phyloP scores from a whole-genome alignment of 2,888 invertebrate species.

The Melikaiella ostensackeni region DNA sequence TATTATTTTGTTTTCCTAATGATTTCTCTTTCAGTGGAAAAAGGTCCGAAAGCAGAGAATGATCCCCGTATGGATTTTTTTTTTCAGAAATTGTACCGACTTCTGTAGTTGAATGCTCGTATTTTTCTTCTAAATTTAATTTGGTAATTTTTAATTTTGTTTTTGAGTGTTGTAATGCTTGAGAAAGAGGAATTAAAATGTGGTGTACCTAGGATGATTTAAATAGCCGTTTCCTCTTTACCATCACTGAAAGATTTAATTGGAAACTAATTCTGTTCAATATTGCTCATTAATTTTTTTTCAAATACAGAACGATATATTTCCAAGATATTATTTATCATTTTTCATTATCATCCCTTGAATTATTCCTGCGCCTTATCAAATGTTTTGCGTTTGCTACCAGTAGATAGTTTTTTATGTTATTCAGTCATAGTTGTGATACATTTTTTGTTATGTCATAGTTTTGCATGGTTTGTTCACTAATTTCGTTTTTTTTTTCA shows the following conservation, averaged over 20 bases:
- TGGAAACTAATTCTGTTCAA: not conserved
- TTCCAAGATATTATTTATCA: not conserved
- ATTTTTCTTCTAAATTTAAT: not conserved
- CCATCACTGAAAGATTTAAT: too few relatives aligned
- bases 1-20: not conserved
- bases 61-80: not conserved
- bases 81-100: not conserved
- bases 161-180: not conserved
- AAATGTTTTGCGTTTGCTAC: not conserved
- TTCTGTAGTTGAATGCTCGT: not conserved
- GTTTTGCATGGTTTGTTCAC: conserved; percentile 63
- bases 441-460: conserved; percentile 49
- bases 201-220: too few relatives aligned
- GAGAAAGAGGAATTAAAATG: too few relatives aligned
- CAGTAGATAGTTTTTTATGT: conserved; percentile 4
- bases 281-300: not conserved
- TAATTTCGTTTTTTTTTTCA: conserved; percentile 74
- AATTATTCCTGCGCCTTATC: not conserved
- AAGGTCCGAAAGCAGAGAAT: not conserved
- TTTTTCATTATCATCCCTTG: not conserved
- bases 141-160: not conserved
- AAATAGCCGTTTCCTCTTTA: too few relatives aligned
- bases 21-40: not conserved
- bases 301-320: not conserved
- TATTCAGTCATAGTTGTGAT: not conserved